Conservation (phyloP, 1,140 invertebrate species). For the Aphis gossypii region DNA sequence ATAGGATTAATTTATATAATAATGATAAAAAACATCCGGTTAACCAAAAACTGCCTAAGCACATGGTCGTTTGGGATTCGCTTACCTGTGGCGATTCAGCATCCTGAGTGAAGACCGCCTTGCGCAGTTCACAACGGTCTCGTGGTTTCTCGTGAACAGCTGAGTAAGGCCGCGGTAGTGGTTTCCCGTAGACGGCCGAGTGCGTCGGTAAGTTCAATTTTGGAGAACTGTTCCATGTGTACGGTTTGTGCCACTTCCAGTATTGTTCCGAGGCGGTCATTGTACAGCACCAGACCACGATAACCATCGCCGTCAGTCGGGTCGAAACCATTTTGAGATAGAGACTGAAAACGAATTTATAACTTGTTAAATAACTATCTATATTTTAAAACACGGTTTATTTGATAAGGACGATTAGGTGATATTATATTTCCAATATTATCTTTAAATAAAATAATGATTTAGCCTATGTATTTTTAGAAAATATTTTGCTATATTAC, state of each 20-base stretch:
- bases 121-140: constrained; percentile 18
- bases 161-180: neutral
- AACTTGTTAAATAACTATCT: neutral
- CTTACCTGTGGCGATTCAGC: constrained; percentile 23
- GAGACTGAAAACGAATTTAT: neutral
- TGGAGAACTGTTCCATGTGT: neutral
- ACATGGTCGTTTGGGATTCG: no score
- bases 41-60: no score
- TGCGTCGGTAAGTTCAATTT: neutral
- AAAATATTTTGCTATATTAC: neutral
- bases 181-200: neutral
- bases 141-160: neutral
- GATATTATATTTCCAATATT: neutral
- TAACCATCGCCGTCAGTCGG: no score
- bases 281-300: neutral
- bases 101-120: constrained; percentile 25
- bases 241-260: neutral
- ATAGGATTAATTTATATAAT: no score
- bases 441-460: no score
- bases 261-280: neutral
- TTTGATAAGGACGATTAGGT: no score
- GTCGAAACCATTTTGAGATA: neutral
- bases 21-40: no score
- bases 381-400: neutral
- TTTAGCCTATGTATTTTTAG: no score